A percentile compares a stretch with the other conserved stretches of the same genome.
Evolutionary conservation across 2,113 vertebrate genomes (phyloP).

Genomic region (Cyphomyrus discorhynchus): DNA sequence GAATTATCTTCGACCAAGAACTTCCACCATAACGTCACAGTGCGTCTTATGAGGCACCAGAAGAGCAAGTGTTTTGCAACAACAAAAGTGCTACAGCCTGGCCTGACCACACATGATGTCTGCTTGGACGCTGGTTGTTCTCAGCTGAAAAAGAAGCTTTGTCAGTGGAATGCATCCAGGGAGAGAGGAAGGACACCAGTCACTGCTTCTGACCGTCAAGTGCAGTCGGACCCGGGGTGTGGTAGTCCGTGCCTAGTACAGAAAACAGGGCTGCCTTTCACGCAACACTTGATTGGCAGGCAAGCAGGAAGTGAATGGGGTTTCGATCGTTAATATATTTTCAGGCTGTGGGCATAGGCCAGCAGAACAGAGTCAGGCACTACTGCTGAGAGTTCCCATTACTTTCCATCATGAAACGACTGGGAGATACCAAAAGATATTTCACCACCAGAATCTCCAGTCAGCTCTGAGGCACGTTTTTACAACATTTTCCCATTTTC

Average conservation of each 20-base stretch:
- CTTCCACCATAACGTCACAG: neutral
- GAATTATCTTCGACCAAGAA: constrained; percentile 12
- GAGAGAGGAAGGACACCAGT: constrained; percentile 3
- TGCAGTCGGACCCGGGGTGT: neutral
- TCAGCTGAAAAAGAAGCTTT: constrained; percentile 4
- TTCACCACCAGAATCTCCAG: neutral
- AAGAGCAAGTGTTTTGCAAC: neutral
- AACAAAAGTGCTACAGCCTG: neutral
- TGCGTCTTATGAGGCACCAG: neutral
- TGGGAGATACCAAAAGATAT: neutral
- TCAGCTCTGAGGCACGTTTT: neutral
- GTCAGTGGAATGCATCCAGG: neutral
- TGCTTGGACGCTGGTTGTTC: neutral
- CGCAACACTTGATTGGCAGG: neutral
- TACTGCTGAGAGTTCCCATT: neutral
- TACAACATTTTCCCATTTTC: neutral
- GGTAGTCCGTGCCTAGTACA: neutral
- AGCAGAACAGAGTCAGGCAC: neutral
- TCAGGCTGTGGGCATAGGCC: neutral
- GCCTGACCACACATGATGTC: neutral
- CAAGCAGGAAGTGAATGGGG: neutral
- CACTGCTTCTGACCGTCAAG: constrained; percentile 9
- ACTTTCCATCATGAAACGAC: neutral
- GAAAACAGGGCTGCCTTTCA: constrained; percentile 12
- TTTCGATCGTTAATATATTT: neutral